Evolutionary conservation across 2,888 invertebrate species (phyloP).

Genomic region (Synergus itoensis): DNA sequence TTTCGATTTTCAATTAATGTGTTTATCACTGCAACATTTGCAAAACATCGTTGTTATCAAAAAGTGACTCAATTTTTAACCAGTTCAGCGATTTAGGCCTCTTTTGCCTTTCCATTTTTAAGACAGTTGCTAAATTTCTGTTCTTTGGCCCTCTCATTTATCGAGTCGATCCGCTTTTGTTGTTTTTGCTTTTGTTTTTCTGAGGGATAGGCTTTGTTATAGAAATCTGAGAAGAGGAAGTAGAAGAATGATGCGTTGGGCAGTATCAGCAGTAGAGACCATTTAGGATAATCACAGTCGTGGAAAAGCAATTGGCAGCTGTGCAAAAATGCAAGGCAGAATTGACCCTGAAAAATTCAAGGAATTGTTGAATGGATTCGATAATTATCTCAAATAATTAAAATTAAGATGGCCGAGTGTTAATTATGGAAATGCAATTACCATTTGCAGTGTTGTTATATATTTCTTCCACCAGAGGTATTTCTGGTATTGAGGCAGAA

Average conservation of each 20-base stretch:
- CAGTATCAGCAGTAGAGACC: conserved; percentile 90
- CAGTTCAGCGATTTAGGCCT: conserved; percentile 41
- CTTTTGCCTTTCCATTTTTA: conserved; percentile 51
- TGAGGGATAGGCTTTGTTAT: conserved; percentile 85
- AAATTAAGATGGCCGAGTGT: not conserved
- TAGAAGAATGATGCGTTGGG: conserved; percentile 96
- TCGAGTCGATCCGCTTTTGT: conserved; percentile 12
- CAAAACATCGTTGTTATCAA: not conserved
- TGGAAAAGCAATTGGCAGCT: conserved; percentile 90
- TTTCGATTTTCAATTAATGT: not conserved
- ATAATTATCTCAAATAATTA: not conserved
- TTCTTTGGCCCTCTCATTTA: conserved; percentile 46
- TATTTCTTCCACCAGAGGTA: conserved; percentile 97
- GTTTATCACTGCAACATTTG: conserved; percentile 5
- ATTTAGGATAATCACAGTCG: conserved; percentile 93
- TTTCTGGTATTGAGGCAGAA: conserved; percentile 92
- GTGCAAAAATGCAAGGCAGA: conserved; percentile 92
- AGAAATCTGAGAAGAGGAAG: conserved; percentile 94
- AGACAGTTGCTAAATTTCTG: conserved; percentile 10
- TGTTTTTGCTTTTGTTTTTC: conserved; percentile 50
- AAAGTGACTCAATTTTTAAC: not conserved
- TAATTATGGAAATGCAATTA: conserved; percentile 71
- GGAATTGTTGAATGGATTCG: not conserved
- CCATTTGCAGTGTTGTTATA: conserved; percentile 94
- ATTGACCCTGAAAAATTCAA: conserved; percentile 87